phyloP scores from a whole-genome alignment of 2,888 invertebrate species.

The Ectemnius continuus region DNA sequence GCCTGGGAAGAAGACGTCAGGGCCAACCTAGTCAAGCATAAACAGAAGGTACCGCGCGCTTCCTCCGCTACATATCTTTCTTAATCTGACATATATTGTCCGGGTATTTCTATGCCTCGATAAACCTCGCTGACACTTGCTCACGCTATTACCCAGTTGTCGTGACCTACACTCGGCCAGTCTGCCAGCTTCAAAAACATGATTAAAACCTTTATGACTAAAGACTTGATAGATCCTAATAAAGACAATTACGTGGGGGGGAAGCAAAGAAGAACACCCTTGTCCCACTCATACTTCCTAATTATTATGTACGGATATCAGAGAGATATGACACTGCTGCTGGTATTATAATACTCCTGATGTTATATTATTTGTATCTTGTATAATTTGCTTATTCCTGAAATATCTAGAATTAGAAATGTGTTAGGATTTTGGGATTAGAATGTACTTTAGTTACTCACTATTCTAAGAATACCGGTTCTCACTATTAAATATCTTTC shows the following conservation, averaged over 20 bases:
- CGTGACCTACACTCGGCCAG: too few relatives aligned
- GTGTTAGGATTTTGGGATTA: slow-evolving; percentile 4
- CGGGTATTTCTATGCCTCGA: too few relatives aligned
- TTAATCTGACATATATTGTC: background rate
- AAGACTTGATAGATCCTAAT: slow-evolving; percentile 6
- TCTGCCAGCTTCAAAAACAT: background rate
- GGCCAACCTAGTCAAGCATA: slow-evolving; percentile 92
- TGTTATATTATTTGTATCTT: too few relatives aligned
- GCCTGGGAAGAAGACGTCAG: slow-evolving; percentile 96
- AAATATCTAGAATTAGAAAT: background rate
- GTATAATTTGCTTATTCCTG: background rate
- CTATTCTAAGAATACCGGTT: slow-evolving; percentile 2
- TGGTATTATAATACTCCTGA: background rate
- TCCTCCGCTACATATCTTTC: background rate
- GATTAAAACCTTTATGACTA: background rate
- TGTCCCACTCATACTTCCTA: slow-evolving; percentile 3
- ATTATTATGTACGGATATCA: background rate
- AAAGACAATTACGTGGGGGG: slow-evolving; percentile 2
- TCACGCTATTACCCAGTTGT: too few relatives aligned
- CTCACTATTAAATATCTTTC: slow-evolving; percentile 11
- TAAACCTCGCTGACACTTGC: too few relatives aligned
- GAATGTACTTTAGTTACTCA: background rate
- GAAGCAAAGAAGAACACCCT: background rate
- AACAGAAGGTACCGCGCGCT: slow-evolving; percentile 83
- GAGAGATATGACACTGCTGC: background rate